Base-by-base conservation (phyloP, 1,140 invertebrate species). In the Leptopilina boulardi region DNA sequence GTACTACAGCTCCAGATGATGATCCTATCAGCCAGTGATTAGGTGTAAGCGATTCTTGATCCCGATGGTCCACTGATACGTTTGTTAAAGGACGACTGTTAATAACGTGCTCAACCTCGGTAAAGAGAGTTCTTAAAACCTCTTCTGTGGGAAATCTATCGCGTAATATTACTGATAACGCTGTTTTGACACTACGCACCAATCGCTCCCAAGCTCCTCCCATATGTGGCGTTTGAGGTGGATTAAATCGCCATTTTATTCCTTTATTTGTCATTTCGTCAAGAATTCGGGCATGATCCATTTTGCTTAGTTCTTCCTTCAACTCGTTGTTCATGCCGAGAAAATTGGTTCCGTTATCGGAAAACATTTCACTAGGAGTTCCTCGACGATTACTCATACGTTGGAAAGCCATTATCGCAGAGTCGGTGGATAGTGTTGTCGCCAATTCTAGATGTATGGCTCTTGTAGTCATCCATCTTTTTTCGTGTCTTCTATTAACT, bases 361-460 rank as follows among this genome's bases (percentile, higher is more conserved):
- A 72, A 42, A 21, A 72, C 18, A 41, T 38, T 18, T 72, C 70
- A 6, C 10, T 13, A 1, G 18, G 26, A 34, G 18, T 18, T 18
- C 70, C 70, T n/a, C 34, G 13, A 18, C 21, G 18, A 34, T 30
- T 30, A 26, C 23, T 44, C 23, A 21, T 73, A 11, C 79, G 10
- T 11, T 72, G 26, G 0, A 80, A 1, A 0, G 77, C 75, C 54
- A 81, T 75, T 3, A 81, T 77, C 0, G 77, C 59, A 0, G 80
- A 77, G 2, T 73, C 66, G 2, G 77, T 34, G 0, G 38, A 71
- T n/a, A 77, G 38, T 1, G 15, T 30, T 2, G 23, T 2, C 0
- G 85, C 87, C 0, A 90, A n/a, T 74, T 92, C 91, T 1, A 92
- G 23, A 76, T 92, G 91, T 2, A 92, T 38, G 0, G 34, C 34